Evolutionary conservation across 2,888 invertebrate genomes (phyloP).

Genomic region (Pycnomerus fuliginosus): DNA sequence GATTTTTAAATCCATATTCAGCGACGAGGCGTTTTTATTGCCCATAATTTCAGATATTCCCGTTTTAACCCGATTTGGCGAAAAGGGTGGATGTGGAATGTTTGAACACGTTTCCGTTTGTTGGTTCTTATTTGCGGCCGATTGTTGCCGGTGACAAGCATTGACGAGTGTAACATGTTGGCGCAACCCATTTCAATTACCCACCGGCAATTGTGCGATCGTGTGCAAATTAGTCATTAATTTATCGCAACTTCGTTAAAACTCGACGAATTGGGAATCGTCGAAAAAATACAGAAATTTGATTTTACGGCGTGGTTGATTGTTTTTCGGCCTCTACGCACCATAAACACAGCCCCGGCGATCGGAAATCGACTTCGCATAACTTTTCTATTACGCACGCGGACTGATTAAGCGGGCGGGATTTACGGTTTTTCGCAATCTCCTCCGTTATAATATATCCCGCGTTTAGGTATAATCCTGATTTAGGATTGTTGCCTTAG

Average conservation of each 20-base stretch:
- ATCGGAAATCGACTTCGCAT: constrained; percentile 35
- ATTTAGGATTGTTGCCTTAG: constrained; percentile 41
- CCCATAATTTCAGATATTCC: no score
- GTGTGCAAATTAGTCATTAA: constrained; percentile 23
- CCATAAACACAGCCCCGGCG: constrained; percentile 15
- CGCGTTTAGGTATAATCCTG: constrained; percentile 46
- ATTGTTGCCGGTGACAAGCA: no score
- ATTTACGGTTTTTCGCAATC: constrained; percentile 26
- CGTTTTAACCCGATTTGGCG: neutral
- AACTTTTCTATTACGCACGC: constrained; percentile 32
- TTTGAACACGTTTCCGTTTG: no score
- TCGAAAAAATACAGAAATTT: neutral
- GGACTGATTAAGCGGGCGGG: constrained; percentile 34
- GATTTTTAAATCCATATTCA: no score
- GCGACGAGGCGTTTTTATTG: no score
- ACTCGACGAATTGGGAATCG: constrained; percentile 14
- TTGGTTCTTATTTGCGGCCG: no score
- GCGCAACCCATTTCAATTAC: constrained; percentile 17
- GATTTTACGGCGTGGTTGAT: neutral
- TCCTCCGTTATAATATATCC: constrained; percentile 13
- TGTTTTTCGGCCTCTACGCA: constrained; percentile 4
- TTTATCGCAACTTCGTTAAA: constrained; percentile 23
- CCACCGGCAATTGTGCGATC: constrained; percentile 19
- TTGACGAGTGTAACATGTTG: constrained; percentile 15
- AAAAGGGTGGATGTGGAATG: neutral